These are phyloP conservation scores for Mirza zaza DNA, from an alignment of 2,113 vertebrate species.

Conservation along the genomic window DNA sequence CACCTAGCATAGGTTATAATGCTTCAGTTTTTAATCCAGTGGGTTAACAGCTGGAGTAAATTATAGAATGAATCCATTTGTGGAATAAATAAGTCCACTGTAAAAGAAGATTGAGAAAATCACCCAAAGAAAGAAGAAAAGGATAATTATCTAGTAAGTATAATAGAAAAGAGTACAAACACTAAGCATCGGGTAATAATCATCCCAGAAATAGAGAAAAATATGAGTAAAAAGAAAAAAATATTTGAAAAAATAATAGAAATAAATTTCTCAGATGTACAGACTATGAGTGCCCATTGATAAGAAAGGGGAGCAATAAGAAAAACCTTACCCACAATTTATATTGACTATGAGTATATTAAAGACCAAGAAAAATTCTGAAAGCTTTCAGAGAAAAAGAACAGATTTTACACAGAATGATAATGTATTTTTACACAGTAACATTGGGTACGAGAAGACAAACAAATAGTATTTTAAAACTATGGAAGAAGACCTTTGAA, in stretches of 20 bases:
- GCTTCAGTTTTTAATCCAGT: not conserved
- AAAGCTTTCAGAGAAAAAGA: not conserved
- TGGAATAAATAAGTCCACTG: not conserved
- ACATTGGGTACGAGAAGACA: not conserved
- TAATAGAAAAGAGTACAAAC: not conserved
- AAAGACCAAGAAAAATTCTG: not conserved
- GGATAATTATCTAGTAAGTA: not conserved
- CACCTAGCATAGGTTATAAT: not conserved
- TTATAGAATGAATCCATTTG: not conserved
- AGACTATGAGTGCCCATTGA: not conserved
- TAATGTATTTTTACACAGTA: not conserved
- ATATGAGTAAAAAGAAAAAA: not conserved
- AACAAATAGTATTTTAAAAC: not conserved
- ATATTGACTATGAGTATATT: not conserved
- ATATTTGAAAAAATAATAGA: not conserved
- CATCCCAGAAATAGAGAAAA: not conserved
- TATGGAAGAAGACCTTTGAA: not conserved
- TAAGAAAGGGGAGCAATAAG: not conserved
- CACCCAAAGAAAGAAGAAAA: not conserved
- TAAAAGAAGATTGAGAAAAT: not conserved
- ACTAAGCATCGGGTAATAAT: not conserved
- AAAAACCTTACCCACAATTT: not conserved
- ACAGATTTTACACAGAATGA: not conserved
- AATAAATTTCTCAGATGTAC: not conserved
- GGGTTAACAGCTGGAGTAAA: not conserved